Percentiles rank a stretch among this genome's conserved stretches.
phyloP scores from a whole-genome alignment of 2,797 vertebrate species.

The Mus caroli region DNA sequence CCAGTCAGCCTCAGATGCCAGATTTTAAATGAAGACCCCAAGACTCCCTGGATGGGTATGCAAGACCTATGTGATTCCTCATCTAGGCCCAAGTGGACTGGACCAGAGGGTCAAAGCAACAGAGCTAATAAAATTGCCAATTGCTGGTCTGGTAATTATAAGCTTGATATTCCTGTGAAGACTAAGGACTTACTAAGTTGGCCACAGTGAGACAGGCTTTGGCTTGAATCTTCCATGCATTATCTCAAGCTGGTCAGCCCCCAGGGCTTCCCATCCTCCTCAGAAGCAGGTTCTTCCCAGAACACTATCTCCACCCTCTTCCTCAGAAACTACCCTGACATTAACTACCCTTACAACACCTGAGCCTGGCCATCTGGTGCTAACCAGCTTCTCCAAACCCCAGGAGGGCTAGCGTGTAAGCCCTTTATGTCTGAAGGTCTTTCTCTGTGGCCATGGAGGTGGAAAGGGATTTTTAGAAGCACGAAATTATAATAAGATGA shows the following conservation, averaged over 20 bases:
- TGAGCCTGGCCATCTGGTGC: neutral
- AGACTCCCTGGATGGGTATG: neutral
- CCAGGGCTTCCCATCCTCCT: neutral
- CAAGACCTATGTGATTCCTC: neutral
- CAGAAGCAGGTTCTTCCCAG: neutral
- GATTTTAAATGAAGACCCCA: neutral
- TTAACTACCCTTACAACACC: neutral
- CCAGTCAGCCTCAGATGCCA: neutral
- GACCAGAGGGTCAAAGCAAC: slow-evolving; percentile 50
- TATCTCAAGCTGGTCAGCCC: neutral
- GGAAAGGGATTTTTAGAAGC: neutral
- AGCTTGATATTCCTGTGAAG: neutral
- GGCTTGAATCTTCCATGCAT: neutral
- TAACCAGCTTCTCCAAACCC: neutral
- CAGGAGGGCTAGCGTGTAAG: neutral
- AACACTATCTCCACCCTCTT: neutral
- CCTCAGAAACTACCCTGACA: neutral
- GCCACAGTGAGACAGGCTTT: neutral
- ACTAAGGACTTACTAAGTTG: neutral
- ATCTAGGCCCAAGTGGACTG: neutral
- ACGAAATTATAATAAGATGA: slow-evolving; percentile 6
- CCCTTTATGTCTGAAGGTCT: neutral
- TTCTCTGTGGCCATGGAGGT: neutral
- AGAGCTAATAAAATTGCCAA: slow-evolving; percentile 38
- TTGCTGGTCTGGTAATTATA: slow-evolving; percentile 44